Evolutionary conservation across 2,888 invertebrate genomes (phyloP), one percentile per base, ranked within the genome.

Genomic region (Mesorhabditis sp.): DNA sequence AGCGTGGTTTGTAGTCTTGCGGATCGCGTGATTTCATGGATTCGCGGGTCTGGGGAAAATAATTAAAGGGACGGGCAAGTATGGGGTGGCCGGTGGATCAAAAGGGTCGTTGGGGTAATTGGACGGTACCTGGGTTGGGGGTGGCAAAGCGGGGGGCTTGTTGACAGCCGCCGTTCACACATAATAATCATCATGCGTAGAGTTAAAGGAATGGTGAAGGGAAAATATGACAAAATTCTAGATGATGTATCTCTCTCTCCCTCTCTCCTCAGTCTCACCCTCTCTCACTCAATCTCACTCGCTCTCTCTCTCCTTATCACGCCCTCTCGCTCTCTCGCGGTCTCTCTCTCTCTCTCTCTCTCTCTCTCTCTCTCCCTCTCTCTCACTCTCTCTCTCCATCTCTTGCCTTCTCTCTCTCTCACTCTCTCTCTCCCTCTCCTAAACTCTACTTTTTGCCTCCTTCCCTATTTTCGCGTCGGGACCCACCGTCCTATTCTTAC

Each of bases 1-100:
- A 45, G 74, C n/a, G 58, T 50, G 2, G 58, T 50, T n/a, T 50
- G 58, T 50, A 63, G 63, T 2, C n/a, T 15, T 28, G 28, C 28
- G 28, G 28, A 28, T 28, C 28, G 28, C 1, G 58, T 50, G 58
- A 50, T 50, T 13, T 50, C 7, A 10, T 10, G 50, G 2, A 10
- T 50, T 13, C 58, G 7, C 10, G 7, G n/a, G 58, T 50, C 58
- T 2, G 7, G 7, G 10, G 58, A 50, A n/a, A 50, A 13, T 50
- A 50, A 50, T 50, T 28, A 28, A 28, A 28, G 28, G 28, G 28
- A 28, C 28, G 1, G 28, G 28, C 28, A 28, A 28, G 1, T 28
- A 28, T 28, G 28, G 28, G 28, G 28, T 28, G 28, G 28, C 28
- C 28, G 28, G 28, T 2, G 28, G 28, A 28, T 28, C 28, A 28